phyloP scores from a whole-genome alignment of 1,140 invertebrate genomes.

The Wiebesia pumilae region DNA sequence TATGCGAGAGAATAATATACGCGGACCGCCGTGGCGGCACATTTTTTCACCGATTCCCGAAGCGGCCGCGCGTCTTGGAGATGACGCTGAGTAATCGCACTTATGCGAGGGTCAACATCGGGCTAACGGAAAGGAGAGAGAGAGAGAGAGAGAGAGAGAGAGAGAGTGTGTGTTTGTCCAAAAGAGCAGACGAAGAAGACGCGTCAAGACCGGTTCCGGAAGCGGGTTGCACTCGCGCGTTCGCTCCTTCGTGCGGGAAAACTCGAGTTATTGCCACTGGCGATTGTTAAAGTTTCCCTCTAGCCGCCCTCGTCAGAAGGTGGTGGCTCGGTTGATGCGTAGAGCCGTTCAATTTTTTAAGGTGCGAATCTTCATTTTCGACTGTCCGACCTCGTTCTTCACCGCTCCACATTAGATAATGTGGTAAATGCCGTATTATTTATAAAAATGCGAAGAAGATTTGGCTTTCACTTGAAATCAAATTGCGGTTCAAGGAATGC shows the following conservation, averaged over 20 bases:
- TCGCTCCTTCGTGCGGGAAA: background rate
- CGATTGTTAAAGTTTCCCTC: too few species aligned
- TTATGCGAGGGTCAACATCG: background rate
- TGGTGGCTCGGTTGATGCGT: too few species aligned
- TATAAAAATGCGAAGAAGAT: too few species aligned
- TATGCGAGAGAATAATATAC: constrained; percentile 18
- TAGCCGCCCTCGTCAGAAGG: too few species aligned
- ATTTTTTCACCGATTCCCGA: constrained; percentile 32
- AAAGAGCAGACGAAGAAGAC: constrained; percentile 8
- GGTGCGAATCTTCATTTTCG: too few species aligned
- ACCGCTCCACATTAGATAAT: too few species aligned
- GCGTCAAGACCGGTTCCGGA: constrained; percentile 33
- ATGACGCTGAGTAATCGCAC: constrained; percentile 35
- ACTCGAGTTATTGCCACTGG: background rate
- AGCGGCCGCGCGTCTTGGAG: background rate
- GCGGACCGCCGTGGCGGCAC: background rate
- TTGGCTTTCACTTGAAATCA: too few species aligned
- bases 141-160: too few species aligned
- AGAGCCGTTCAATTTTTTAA: background rate
- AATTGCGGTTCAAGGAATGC: too few species aligned
- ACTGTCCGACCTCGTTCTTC: too few species aligned
- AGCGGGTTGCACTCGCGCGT: background rate
- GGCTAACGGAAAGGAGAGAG: constrained; percentile 13
- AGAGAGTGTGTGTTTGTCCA: constrained; percentile 31
- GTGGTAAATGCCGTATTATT: too few species aligned